phyloP scores from a whole-genome alignment of 2,888 invertebrate genomes.

The Lithophane leautieri region DNA sequence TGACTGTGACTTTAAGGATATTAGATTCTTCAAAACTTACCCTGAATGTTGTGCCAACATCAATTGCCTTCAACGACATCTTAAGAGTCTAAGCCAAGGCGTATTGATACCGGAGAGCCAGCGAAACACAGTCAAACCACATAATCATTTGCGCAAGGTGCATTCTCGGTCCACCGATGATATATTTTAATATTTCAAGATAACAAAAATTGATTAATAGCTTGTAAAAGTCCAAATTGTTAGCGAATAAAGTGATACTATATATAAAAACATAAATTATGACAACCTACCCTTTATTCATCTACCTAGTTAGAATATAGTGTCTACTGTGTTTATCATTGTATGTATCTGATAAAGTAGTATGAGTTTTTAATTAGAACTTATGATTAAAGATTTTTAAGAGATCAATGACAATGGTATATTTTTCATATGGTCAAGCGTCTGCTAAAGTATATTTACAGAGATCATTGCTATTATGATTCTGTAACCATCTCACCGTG shows the following conservation, averaged over 20 bases:
- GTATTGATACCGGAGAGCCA: neutral
- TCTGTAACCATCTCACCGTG: too few species aligned
- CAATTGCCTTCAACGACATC: neutral
- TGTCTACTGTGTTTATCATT: neutral
- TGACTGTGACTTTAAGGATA: conserved; percentile 4
- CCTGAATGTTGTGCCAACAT: conserved; percentile 10
- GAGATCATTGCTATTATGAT: too few species aligned
- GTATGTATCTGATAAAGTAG: neutral
- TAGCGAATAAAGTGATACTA: neutral
- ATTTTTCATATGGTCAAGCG: neutral
- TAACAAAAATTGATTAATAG: neutral
- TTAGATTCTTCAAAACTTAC: conserved; percentile 4
- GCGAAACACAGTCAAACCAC: neutral
- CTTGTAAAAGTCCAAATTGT: neutral
- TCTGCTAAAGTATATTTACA: too few species aligned
- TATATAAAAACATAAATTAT: neutral
- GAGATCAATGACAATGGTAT: neutral
- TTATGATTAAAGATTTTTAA: neutral
- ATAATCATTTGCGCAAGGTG: neutral
- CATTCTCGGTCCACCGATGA: too few species aligned
- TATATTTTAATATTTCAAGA: too few species aligned
- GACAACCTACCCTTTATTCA: neutral
- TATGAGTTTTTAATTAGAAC: neutral
- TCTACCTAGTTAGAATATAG: neutral
- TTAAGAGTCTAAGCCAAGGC: neutral